phyloP scores from a whole-genome alignment of 2,113 vertebrate genomes.

The Ictidomys tridecemlineatus region DNA sequence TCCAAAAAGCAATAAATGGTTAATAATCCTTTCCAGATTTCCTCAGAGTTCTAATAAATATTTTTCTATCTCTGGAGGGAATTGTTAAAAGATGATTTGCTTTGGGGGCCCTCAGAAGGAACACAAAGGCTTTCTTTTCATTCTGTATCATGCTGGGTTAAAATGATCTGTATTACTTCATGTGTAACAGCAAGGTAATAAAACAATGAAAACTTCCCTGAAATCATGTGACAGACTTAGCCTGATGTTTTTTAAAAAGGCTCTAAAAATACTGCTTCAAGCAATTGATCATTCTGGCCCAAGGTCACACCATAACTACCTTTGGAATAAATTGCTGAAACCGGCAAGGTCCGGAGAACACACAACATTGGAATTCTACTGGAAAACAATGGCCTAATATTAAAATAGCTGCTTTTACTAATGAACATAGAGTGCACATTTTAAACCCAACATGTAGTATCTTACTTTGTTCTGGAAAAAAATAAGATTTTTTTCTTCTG shows the following conservation, averaged over 20 bases:
- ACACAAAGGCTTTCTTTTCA: background rate
- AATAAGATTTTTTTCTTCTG: background rate
- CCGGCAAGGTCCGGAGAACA: background rate
- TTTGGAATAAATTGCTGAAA: slow-evolving; percentile 35
- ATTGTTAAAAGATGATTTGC: background rate
- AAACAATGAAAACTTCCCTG: slow-evolving; percentile 40
- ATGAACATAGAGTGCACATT: background rate
- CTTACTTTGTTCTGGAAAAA: slow-evolving; percentile 33
- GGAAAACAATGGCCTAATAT: background rate
- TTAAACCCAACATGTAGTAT: background rate
- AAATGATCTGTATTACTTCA: slow-evolving; percentile 55
- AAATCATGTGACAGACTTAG: background rate
- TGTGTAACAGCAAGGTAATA: background rate
- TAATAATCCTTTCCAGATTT: slow-evolving; percentile 36
- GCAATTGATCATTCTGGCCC: background rate
- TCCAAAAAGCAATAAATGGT: slow-evolving; percentile 20
- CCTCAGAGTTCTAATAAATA: slow-evolving; percentile 57
- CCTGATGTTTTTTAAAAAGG: slow-evolving; percentile 22
- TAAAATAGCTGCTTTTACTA: background rate
- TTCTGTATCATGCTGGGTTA: background rate
- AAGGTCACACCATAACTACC: background rate
- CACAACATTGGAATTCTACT: background rate
- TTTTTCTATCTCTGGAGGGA: background rate
- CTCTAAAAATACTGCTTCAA: slow-evolving; percentile 17
- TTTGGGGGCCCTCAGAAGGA: background rate